A percentile compares a stretch with the other conserved stretches of the same genome.
Conservation (phyloP, 1,140 invertebrate species). For the Tyrophagus putrescentiae region DNA sequence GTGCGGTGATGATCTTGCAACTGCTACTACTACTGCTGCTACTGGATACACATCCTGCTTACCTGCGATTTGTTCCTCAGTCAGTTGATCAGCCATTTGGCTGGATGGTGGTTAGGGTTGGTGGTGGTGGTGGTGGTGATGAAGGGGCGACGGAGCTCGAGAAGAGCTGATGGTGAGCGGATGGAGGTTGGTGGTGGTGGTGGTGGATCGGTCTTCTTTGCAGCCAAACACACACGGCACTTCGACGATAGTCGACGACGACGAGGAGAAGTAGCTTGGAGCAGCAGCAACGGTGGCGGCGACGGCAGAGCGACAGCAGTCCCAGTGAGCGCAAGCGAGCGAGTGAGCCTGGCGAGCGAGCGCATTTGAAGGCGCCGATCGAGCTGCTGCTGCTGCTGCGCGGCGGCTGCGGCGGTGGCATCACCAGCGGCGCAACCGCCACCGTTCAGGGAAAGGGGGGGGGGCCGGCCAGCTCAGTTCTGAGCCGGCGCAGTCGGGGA, state of each 20-base stretch:
- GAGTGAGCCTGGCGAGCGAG: constrained; percentile 1
- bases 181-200: background rate
- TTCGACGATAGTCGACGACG: too few relatives aligned
- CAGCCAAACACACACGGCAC: too few relatives aligned
- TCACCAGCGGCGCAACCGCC: background rate
- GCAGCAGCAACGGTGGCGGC: too few relatives aligned
- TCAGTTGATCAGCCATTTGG: constrained; percentile 73
- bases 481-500: background rate
- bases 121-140: constrained; percentile 1
- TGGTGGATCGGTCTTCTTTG: too few relatives aligned
- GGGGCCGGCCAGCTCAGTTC: too few relatives aligned
- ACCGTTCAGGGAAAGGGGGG: too few relatives aligned
- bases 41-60: background rate
- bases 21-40: too few relatives aligned
- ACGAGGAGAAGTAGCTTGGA: too few relatives aligned
- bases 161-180: background rate
- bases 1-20: too few relatives aligned
- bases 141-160: background rate
- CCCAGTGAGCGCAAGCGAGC: background rate
- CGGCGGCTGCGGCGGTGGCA: background rate
- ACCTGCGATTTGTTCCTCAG: constrained; percentile 84
- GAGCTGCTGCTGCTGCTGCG: background rate
- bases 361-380: background rate
- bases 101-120: background rate
- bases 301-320: too few relatives aligned